Percentiles rank a stretch among this genome's conserved stretches.
phyloP scores from a whole-genome alignment of 1,140 invertebrate genomes.

The Phocides pigmalion region DNA sequence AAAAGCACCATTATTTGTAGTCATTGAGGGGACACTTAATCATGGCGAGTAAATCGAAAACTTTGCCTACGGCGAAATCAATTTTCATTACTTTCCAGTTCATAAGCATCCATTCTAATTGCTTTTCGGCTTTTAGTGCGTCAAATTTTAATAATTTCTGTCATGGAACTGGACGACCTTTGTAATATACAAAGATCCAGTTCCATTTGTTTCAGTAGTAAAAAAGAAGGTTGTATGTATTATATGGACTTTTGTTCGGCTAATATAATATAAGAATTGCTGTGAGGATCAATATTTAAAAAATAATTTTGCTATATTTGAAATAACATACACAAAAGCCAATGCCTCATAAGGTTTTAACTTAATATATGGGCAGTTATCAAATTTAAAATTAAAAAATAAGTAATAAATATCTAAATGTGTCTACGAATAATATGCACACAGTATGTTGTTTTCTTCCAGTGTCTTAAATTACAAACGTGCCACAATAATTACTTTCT shows the following conservation, averaged over 20 bases:
- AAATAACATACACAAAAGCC: no score
- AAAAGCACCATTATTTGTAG: constrained; percentile 23
- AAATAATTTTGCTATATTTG: no score
- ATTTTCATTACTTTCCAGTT: constrained; percentile 34
- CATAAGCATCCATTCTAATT: constrained; percentile 31
- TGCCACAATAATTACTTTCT: constrained; percentile 18
- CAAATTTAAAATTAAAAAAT: no score
- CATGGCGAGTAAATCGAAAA: constrained; percentile 31
- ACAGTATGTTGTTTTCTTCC: no score
- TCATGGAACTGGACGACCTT: constrained; percentile 3
- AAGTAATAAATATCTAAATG: no score
- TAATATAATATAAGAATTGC: no score
- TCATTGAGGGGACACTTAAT: constrained; percentile 30
- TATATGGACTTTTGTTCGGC: no score
- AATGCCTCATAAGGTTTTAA: no score
- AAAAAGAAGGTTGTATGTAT: no score
- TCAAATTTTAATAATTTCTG: constrained; percentile 30
- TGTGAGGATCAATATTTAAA: no score
- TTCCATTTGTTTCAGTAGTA: not conserved
- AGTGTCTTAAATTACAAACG: constrained; percentile 17
- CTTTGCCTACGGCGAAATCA: constrained; percentile 31
- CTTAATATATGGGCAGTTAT: no score
- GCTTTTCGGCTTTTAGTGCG: constrained; percentile 29
- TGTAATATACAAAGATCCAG: constrained; percentile 2
- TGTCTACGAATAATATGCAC: no score